Percentiles rank a stretch among this genome's conserved stretches.
These are phyloP conservation scores for Mixornis gularis DNA, from an alignment of 2,113 vertebrate genomes.

Conservation along the genomic window DNA sequence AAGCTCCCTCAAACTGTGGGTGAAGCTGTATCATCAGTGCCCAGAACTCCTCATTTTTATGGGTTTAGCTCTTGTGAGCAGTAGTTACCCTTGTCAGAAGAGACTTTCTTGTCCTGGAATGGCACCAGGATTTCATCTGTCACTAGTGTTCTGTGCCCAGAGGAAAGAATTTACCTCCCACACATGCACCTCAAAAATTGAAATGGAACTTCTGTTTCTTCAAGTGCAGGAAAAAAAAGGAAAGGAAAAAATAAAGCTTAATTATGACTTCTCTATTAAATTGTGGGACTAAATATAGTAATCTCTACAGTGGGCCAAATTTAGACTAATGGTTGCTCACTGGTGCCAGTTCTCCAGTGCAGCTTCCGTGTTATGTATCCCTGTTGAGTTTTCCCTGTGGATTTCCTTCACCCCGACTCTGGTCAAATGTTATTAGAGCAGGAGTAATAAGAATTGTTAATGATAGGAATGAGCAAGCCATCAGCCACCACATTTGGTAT, in stretches of 20 bases:
- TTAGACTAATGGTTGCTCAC: not conserved
- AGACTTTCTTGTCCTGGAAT: not conserved
- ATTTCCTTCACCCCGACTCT: not conserved
- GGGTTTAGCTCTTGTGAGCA: not conserved
- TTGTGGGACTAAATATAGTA: not conserved
- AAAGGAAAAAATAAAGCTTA: not conserved
- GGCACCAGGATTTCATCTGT: not conserved
- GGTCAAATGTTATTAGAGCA: not conserved
- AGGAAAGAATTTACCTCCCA: not conserved
- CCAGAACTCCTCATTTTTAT: not conserved
- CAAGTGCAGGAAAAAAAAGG: not conserved
- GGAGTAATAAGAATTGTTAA: not conserved
- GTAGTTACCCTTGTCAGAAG: not conserved
- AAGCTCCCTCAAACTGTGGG: not conserved
- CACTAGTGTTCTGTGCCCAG: not conserved
- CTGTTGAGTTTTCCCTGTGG: not conserved
- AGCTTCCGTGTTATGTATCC: not conserved
- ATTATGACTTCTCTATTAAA: not conserved
- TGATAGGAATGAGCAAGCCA: not conserved
- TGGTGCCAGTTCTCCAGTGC: not conserved
- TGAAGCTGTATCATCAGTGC: not conserved
- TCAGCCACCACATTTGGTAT: not conserved
- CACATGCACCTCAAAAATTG: not conserved
- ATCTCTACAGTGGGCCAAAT: not conserved
- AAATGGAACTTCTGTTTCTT: not conserved